These are phyloP conservation scores for Drosophila parabipectinata DNA, from an alignment of 1,140 invertebrate species.

Conservation along the genomic window DNA sequence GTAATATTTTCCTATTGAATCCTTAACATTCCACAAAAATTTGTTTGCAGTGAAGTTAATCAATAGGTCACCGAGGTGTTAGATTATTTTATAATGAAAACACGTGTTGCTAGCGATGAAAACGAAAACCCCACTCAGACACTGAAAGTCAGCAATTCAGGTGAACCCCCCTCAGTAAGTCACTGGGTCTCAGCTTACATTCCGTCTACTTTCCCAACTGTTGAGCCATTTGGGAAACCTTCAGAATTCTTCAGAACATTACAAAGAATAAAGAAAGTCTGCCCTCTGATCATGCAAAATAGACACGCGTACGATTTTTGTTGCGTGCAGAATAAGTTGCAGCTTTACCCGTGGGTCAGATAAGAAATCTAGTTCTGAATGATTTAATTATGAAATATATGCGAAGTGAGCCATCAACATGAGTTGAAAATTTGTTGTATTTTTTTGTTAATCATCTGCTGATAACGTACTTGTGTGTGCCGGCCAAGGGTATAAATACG, in stretches of 20 bases:
- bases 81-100: constrained; percentile 8
- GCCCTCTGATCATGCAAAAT: constrained; percentile 43
- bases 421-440: constrained; percentile 10
- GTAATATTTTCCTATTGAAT: too few species aligned
- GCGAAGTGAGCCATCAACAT: constrained; percentile 23
- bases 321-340: constrained; percentile 5
- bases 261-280: not conserved
- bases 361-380: constrained; percentile 24
- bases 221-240: constrained; percentile 2
- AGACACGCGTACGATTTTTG: constrained; percentile 24
- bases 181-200: constrained; percentile 1
- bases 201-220: not conserved
- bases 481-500: constrained; percentile 61
- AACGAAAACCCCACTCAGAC: constrained; percentile 5
- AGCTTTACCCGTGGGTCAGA: constrained; percentile 21
- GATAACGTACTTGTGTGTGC: constrained; percentile 53
- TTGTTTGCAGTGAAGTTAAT: not conserved
- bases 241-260: not conserved
- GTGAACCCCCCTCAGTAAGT: constrained; percentile 10
- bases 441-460: constrained; percentile 51
- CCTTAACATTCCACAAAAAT: too few species aligned
- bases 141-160: not conserved
- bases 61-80: not conserved
- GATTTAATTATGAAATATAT: constrained; percentile 60
- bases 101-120: not conserved